A percentile compares a stretch with the other conserved stretches of the same genome.
These are phyloP conservation scores for Diaphora mendica DNA, from an alignment of 2,888 invertebrate genomes.

Conservation along the genomic window DNA sequence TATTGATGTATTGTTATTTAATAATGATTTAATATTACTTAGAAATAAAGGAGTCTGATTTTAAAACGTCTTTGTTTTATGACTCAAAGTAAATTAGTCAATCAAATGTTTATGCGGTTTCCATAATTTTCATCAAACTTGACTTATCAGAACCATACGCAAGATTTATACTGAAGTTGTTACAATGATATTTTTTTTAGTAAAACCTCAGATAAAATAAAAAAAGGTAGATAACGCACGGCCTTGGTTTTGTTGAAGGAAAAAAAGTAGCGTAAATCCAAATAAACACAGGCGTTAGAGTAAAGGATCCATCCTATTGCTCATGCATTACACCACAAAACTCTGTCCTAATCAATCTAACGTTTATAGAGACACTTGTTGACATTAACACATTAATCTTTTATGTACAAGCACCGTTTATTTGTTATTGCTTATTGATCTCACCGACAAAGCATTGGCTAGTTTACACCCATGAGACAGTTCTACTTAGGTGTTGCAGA, in stretches of 20 bases:
- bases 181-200: neutral
- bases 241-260: too few species aligned
- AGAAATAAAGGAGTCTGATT: neutral
- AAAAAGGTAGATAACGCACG: too few species aligned
- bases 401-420: constrained; percentile 53
- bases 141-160: neutral
- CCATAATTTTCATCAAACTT: neutral
- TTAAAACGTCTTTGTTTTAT: neutral
- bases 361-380: constrained; percentile 69
- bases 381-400: constrained; percentile 69
- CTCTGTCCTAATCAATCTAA: constrained; percentile 66
- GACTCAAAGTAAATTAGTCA: neutral
- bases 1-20: neutral
- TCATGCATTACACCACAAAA: constrained; percentile 42
- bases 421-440: constrained; percentile 59
- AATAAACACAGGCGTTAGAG: too few species aligned
- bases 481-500: constrained; percentile 21
- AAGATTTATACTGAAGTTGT: neutral
- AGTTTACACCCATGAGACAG: constrained; percentile 33
- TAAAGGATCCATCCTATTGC: constrained; percentile 2
- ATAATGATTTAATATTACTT: neutral
- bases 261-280: too few species aligned
- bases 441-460: constrained; percentile 47
- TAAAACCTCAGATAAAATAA: too few species aligned
- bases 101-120: neutral